These are phyloP conservation scores for Fopius arisanus DNA, from an alignment of 1,140 invertebrate genomes.

Conservation along the genomic window DNA sequence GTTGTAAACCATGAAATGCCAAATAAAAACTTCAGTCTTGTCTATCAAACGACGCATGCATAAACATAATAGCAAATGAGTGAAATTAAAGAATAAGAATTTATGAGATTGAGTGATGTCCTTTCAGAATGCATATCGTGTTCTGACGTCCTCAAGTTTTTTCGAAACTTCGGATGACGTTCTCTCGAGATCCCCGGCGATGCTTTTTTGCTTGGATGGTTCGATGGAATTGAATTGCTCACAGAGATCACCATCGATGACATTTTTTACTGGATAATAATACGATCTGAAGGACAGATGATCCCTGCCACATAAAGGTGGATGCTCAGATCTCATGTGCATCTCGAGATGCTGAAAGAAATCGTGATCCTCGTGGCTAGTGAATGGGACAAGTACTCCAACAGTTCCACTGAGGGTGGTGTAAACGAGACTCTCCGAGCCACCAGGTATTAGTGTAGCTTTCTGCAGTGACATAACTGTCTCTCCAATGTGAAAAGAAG, in stretches of 20 bases:
- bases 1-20: neutral
- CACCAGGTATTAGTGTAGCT: constrained; percentile 95
- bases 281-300: constrained; percentile 97
- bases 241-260: constrained; percentile 98
- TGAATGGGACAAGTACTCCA: constrained; percentile 96
- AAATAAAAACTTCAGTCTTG: constrained; percentile 4
- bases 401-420: constrained; percentile 95
- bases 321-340: constrained; percentile 98
- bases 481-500: constrained; percentile 96
- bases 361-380: constrained; percentile 97
- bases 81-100: neutral
- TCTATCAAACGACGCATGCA: neutral
- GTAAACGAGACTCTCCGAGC: constrained; percentile 95
- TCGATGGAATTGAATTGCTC: constrained; percentile 99
- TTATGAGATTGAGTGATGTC: neutral
- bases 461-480: constrained; percentile 90
- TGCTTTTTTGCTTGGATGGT: constrained; percentile 90
- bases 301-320: constrained; percentile 95
- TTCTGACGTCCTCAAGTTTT: constrained; percentile 93
- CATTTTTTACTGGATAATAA: constrained; percentile 98
- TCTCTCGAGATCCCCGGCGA: constrained; percentile 92
- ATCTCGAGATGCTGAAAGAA: constrained; percentile 99
- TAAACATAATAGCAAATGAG: neutral
- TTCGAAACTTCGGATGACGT: constrained; percentile 96
- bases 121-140: constrained; percentile 90